Conservation (phyloP, 2,888 invertebrate genomes). For the Pachydiplax longipennis region DNA sequence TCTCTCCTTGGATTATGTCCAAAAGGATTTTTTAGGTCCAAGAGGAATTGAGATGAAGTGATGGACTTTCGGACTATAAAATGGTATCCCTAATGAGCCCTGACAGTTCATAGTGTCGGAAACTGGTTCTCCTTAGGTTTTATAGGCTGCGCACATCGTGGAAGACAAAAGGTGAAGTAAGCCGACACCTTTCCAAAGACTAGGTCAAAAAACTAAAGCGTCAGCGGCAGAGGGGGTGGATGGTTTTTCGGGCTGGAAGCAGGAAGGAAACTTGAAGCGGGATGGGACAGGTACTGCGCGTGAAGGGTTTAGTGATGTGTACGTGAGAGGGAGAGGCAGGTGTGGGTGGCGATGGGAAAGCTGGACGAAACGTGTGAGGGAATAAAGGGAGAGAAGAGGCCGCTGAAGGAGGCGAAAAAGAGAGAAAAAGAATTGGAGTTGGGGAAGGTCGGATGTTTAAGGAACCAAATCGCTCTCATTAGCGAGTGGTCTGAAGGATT, state of each 20-base stretch:
- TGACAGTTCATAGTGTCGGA: conserved; percentile 4
- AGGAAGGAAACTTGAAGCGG: conserved; percentile 35
- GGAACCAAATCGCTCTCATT: conserved; percentile 34
- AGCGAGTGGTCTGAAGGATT: conserved; percentile 9
- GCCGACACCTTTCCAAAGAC: conserved; percentile 34
- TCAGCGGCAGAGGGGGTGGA: not conserved
- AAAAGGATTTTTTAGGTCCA: not conserved
- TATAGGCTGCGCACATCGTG: not conserved
- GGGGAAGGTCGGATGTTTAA: not conserved
- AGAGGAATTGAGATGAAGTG: not conserved
- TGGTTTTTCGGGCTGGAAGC: conserved; percentile 17
- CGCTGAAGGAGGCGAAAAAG: not conserved
- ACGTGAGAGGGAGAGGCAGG: not conserved
- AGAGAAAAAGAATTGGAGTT: not conserved
- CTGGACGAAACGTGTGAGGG: not conserved
- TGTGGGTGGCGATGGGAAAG: not conserved
- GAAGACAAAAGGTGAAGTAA: conserved; percentile 34
- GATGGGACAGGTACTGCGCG: conserved; percentile 31
- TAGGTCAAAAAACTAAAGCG: conserved; percentile 37
- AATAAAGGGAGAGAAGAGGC: not conserved
- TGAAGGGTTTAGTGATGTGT: conserved; percentile 21
- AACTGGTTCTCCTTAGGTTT: conserved; percentile 27
- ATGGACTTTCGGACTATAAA: conserved; percentile 22
- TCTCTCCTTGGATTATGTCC: conserved; percentile 22
- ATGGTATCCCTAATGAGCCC: conserved; percentile 24